Percentiles rank a stretch among this genome's conserved stretches.
Conservation (phyloP, 2,797 vertebrate genomes). For the Smutsia temminckii region DNA sequence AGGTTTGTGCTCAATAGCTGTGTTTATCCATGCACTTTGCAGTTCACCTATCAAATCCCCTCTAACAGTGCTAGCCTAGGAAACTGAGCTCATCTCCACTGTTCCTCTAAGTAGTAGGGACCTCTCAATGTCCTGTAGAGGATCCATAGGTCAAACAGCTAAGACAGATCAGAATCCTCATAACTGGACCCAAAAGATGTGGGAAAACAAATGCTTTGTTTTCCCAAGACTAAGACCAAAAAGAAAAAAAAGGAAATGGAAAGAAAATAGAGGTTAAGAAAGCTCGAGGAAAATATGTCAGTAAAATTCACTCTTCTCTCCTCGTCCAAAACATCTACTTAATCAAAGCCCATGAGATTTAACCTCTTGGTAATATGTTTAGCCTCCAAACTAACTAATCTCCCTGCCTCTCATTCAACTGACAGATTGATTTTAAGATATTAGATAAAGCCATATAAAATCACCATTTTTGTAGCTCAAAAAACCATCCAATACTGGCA, state of each 20-base stretch:
- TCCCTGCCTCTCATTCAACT: background rate
- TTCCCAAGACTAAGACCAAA: background rate
- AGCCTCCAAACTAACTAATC: background rate
- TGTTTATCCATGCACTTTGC: background rate
- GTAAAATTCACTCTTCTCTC: background rate
- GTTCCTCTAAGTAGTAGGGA: background rate
- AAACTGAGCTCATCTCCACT: background rate
- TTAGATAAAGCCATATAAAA: background rate
- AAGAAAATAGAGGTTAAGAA: background rate
- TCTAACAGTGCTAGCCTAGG: background rate
- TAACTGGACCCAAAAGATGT: slow-evolving; percentile 17
- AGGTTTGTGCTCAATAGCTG: background rate
- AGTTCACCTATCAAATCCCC: slow-evolving; percentile 1
- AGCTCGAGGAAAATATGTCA: background rate
- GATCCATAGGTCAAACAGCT: background rate
- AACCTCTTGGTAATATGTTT: background rate
- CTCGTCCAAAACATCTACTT: slow-evolving; percentile 44
- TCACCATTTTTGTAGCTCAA: background rate
- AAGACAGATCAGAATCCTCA: background rate
- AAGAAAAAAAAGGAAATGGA: background rate
- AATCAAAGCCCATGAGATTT: background rate
- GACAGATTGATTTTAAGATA: slow-evolving; percentile 37
- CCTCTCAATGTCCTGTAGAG: background rate
- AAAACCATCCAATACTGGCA: background rate
- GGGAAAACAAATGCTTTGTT: slow-evolving; percentile 3